Evolutionary conservation across 1,140 invertebrate genomes (phyloP).

Genomic region (Lordiphosa stackelbergi): DNA sequence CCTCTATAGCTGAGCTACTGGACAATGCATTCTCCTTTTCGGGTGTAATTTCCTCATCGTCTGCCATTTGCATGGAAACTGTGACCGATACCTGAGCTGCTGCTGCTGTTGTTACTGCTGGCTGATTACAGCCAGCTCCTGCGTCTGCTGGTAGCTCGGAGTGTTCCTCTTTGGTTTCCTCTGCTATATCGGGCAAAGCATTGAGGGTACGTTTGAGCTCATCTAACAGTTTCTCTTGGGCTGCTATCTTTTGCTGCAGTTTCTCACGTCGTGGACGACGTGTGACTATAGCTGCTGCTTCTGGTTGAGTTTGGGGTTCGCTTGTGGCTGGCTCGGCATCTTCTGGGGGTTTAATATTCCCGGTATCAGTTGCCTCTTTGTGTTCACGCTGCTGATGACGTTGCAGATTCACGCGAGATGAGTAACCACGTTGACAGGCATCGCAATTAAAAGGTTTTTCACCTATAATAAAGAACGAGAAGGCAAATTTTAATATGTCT

Average conservation of each 20-base stretch:
- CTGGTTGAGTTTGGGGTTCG: neutral
- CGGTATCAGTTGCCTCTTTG: slow-evolving; percentile 4
- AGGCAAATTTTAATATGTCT: neutral
- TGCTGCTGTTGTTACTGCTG: neutral
- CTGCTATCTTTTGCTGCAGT: slow-evolving; percentile 54
- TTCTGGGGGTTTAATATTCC: neutral
- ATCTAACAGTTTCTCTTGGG: slow-evolving; percentile 47
- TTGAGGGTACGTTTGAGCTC: slow-evolving; percentile 46
- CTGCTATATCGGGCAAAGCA: slow-evolving; percentile 38
- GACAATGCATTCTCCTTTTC: slow-evolving; percentile 64
- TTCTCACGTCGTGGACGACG: slow-evolving; percentile 54
- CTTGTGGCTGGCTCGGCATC: slow-evolving; percentile 4
- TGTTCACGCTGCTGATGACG: slow-evolving; percentile 67
- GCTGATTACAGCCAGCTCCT: slow-evolving; percentile 35
- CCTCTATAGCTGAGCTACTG: slow-evolving; percentile 24
- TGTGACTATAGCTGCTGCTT: slow-evolving; percentile 15
- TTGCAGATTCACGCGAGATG: slow-evolving; percentile 62
- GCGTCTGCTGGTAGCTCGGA: slow-evolving; percentile 45
- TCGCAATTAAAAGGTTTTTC: slow-evolving; percentile 69
- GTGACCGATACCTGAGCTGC: slow-evolving; percentile 61
- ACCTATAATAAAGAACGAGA: slow-evolving; percentile 18
- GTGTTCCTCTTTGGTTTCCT: slow-evolving; percentile 25
- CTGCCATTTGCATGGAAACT: slow-evolving; percentile 65
- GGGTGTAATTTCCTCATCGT: slow-evolving; percentile 45
- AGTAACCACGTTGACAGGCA: slow-evolving; percentile 61